phyloP scores from a whole-genome alignment of 2,888 invertebrate species.

The Monochamus alternatus region DNA sequence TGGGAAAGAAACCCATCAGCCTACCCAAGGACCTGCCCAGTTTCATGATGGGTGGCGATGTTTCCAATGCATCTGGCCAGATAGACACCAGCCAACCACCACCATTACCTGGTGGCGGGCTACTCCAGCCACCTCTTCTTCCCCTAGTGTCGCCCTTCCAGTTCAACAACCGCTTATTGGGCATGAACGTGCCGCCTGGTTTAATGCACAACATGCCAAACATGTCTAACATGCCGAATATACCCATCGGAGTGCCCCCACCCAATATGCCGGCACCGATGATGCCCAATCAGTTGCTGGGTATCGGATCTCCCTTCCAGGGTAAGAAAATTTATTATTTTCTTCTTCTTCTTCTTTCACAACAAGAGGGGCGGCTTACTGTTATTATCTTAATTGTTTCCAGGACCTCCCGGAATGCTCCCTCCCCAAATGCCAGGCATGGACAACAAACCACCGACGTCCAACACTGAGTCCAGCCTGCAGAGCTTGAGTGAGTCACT shows the following conservation, averaged over 20 bases:
- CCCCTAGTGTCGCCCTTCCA: constrained; percentile 69
- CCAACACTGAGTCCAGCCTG: constrained; percentile 52
- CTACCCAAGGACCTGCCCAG: constrained; percentile 34
- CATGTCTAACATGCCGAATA: constrained; percentile 69
- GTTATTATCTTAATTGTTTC: constrained; percentile 10
- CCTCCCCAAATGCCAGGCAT: constrained; percentile 55
- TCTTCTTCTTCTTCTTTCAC: no score
- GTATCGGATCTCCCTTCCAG: constrained; percentile 68
- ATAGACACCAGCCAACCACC: constrained; percentile 81
- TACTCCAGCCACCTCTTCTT: constrained; percentile 70
- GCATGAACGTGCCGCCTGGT: constrained; percentile 71
- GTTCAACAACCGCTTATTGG: constrained; percentile 67
- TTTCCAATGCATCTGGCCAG: constrained; percentile 38
- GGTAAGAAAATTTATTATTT: constrained; percentile 45
- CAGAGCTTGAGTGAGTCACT: constrained; percentile 62
- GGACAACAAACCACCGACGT: constrained; percentile 51
- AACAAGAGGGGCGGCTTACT: no score
- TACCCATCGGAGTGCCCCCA: constrained; percentile 72
- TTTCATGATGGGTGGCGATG: neutral
- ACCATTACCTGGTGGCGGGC: constrained; percentile 63
- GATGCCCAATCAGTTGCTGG: constrained; percentile 69
- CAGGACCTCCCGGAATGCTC: constrained; percentile 59
- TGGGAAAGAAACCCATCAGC: constrained; percentile 58
- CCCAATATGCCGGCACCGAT: constrained; percentile 74
- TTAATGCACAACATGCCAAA: constrained; percentile 74